A percentile compares a stretch with the other conserved stretches of the same genome.
Conservation (phyloP, 2,113 vertebrate genomes). For the Acrocephalus kingi region DNA sequence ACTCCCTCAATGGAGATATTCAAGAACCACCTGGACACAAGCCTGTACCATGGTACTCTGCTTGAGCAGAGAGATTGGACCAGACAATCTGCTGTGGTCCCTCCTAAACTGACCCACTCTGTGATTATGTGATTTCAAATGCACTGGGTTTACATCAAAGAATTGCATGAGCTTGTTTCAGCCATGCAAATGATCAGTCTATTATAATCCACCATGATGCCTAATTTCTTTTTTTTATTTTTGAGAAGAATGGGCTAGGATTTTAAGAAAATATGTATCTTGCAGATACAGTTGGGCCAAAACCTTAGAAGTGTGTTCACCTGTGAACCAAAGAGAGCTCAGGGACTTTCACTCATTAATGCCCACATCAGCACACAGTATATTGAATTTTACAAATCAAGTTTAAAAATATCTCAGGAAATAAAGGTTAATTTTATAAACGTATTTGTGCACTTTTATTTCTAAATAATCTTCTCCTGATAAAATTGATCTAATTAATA, state of each 20-base stretch:
- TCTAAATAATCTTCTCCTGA: neutral
- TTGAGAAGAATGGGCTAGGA: neutral
- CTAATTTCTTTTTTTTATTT: neutral
- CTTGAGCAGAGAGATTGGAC: neutral
- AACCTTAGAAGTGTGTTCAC: neutral
- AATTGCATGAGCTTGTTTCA: neutral
- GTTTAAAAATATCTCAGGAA: neutral
- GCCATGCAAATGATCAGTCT: neutral
- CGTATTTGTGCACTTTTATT: accelerated
- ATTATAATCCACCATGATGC: neutral
- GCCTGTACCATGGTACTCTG: too few species aligned
- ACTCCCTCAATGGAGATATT: neutral
- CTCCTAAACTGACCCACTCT: neutral
- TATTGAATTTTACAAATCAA: neutral
- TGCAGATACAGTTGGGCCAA: neutral
- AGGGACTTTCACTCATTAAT: neutral
- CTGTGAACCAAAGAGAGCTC: neutral
- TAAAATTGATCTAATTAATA: neutral
- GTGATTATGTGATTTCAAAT: neutral
- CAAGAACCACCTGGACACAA: neutral
- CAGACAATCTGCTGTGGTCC: neutral
- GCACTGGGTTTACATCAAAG: neutral
- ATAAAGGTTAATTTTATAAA: neutral
- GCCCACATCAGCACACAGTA: neutral
- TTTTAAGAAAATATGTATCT: neutral